A percentile compares a stretch with the other conserved stretches of the same genome.
These are phyloP conservation scores for Megastigmus dorsalis DNA, from an alignment of 2,888 invertebrate species.

Conservation along the genomic window DNA sequence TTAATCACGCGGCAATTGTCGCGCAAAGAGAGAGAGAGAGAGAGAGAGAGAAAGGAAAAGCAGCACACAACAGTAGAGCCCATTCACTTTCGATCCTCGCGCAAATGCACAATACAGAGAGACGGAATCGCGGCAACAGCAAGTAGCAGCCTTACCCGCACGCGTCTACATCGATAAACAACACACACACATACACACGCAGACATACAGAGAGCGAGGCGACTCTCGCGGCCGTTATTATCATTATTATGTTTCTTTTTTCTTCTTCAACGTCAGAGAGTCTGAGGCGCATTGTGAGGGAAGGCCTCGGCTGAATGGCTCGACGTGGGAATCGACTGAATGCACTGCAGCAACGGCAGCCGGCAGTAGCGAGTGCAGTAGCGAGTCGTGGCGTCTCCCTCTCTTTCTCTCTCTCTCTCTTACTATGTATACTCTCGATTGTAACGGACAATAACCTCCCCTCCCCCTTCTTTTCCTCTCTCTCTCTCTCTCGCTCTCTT, in stretches of 20 bases:
- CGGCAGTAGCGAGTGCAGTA: too few relatives aligned
- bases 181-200: background rate
- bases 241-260: background rate
- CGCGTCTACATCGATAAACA: background rate
- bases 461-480: background rate
- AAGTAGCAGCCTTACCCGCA: background rate
- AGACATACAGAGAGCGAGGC: too few relatives aligned
- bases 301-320: background rate
- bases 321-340: conserved; percentile 44
- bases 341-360: too few relatives aligned
- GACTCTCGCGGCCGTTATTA: too few relatives aligned
- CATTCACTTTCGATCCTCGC: conserved; percentile 21
- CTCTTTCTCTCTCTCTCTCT: too few relatives aligned
- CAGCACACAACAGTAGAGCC: too few relatives aligned
- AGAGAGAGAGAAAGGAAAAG: too few relatives aligned
- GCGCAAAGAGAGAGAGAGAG: background rate
- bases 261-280: background rate
- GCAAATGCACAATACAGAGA: background rate
- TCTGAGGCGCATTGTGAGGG: conserved; percentile 8
- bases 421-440: conserved; percentile 22
- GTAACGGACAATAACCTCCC: conserved; percentile 25
- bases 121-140: background rate
- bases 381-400: too few relatives aligned
- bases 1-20: conserved; percentile 7
- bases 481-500: background rate